phyloP scores from a whole-genome alignment of 2,113 vertebrate species.

The Chunga burmeisteri region DNA sequence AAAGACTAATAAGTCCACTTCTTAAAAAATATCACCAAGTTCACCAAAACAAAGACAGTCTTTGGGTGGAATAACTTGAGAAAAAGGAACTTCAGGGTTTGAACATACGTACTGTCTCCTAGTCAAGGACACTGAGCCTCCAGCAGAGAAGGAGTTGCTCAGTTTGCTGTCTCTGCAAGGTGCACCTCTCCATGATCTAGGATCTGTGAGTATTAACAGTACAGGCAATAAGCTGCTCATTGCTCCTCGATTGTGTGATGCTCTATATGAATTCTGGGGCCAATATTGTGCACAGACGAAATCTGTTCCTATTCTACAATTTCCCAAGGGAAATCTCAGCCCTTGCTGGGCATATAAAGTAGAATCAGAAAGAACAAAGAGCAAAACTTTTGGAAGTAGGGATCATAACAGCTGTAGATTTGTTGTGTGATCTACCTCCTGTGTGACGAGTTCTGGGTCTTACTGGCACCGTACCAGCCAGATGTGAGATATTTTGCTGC shows the following conservation, averaged over 20 bases:
- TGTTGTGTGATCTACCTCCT: neutral
- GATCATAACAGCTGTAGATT: neutral
- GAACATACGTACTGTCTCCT: rapidly evolving
- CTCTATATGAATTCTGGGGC: neutral
- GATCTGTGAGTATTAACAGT: neutral
- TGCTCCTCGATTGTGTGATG: neutral
- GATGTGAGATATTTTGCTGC: neutral
- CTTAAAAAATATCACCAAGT: neutral
- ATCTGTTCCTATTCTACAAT: neutral
- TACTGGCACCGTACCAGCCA: neutral
- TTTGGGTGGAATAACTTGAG: neutral
- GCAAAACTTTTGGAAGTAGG: neutral
- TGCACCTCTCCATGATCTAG: neutral
- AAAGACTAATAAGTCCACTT: neutral
- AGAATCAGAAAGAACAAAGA: neutral
- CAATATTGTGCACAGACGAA: neutral
- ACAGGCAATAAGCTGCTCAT: neutral
- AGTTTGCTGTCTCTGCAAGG: neutral
- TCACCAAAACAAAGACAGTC: neutral
- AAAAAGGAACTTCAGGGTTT: neutral
- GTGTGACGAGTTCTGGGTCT: neutral
- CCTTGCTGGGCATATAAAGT: neutral
- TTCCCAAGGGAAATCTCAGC: neutral
- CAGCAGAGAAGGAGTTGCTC: neutral
- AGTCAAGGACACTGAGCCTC: neutral